Base-by-base conservation (phyloP, 2,113 vertebrate genomes). In the Amazona vittata region DNA sequence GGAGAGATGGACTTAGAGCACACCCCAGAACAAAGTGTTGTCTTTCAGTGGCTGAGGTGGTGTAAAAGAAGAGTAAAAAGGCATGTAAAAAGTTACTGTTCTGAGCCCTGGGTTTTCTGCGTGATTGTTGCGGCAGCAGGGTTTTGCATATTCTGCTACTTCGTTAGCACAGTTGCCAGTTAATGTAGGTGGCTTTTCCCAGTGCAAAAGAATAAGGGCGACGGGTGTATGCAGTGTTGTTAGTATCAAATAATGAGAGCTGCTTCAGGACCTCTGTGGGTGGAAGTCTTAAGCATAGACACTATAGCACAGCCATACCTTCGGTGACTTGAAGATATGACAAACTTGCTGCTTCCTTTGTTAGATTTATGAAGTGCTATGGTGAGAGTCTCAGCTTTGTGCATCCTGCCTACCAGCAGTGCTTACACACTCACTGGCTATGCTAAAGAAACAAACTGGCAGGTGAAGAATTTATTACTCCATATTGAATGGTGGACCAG, bases 81-180 rank as follows among this genome's bases (percentile, higher is more conserved):
- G 19, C 22, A 21, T 8, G 7, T 5, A 7, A 31, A 26, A 59
- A 78, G 12, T 53, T 65, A 15, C 15, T 0, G 0, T 35, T 57
- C 68, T 25, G 11, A 71, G 31, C 47, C 26, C 2, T 1, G 53
- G 7, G 20, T 44, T 83, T 44, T 60, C 37, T 57, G 4, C 39
- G 71, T 76, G 65, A 24, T 28, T 62, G 43, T 33, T 90, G 37
- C 1, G 1, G 10, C n/a, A 74, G 62, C 55, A 70, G 43, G 15
- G 25, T 65, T 75, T 93, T 50, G 17, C 11, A 9, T 21, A 49
- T 37, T 37, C 33, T 74, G 1, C 71, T 68, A 33, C 65, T 71
- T 94, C 9, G 12, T 96, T 78, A 93, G 50, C 0, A 1, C 33
- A 26, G 46, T 28, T 82, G 74, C 60, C 28, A 55, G 6, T 84